phyloP scores from a whole-genome alignment of 2,113 vertebrate genomes.

The Morone chrysops region DNA sequence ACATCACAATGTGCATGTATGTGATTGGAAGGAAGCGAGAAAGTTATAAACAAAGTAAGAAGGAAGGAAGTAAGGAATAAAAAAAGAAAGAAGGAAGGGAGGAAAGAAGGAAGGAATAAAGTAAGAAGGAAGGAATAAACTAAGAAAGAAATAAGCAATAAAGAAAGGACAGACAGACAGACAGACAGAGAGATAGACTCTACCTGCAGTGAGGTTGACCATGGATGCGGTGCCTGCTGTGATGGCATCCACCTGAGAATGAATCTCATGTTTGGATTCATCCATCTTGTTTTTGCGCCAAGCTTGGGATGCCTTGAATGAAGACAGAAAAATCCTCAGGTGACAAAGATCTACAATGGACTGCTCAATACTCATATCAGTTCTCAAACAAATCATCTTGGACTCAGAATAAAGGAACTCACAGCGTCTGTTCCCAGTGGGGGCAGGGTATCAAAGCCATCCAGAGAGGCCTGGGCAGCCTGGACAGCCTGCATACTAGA shows the following conservation, averaged over 20 bases:
- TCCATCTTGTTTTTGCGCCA: conserved; percentile 99
- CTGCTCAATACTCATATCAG: not conserved
- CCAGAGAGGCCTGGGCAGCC: conserved; percentile 92
- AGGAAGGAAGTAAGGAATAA: too few species aligned
- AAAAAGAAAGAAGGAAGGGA: too few species aligned
- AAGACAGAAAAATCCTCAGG: not conserved
- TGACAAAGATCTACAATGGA: not conserved
- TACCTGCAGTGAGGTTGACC: conserved; percentile 96
- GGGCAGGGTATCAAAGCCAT: conserved; percentile 92
- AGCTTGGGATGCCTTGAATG: conserved; percentile 92
- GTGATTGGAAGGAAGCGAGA: too few species aligned
- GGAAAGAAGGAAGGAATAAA: too few species aligned
- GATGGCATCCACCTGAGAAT: conserved; percentile 98
- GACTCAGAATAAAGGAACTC: conserved; percentile 65
- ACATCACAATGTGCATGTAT: too few species aligned
- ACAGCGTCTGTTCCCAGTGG: conserved; percentile 97
- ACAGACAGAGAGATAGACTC: not conserved
- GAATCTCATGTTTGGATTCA: conserved; percentile 98
- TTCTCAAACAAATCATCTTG: not conserved
- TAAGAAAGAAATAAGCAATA: too few species aligned
- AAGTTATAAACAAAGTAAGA: too few species aligned
- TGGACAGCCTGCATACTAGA: conserved; percentile 98
- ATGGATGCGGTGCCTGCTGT: conserved; percentile 97
- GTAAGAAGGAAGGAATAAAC: too few species aligned
- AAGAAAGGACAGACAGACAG: too few species aligned